Conservation (phyloP, 2,888 invertebrate species). For the Escarpia spicata region DNA sequence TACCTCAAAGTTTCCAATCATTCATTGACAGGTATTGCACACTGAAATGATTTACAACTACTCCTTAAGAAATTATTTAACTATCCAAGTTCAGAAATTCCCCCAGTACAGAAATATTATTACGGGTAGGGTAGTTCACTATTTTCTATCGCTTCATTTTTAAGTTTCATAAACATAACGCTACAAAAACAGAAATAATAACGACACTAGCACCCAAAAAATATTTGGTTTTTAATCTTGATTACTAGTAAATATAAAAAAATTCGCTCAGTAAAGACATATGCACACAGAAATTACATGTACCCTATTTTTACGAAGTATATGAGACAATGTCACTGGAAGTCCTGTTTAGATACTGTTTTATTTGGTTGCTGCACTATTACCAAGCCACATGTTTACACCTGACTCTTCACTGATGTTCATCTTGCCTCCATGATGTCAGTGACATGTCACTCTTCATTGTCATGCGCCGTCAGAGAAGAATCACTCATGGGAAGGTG, state of each 20-base stretch:
- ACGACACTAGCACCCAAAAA: neutral
- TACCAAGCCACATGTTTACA: conserved; percentile 1
- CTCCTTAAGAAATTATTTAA: too few relatives aligned
- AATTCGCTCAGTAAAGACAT: neutral
- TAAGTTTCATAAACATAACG: neutral
- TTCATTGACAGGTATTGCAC: neutral
- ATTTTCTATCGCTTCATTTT: neutral
- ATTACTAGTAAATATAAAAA: neutral
- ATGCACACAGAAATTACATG: neutral
- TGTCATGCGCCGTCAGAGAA: neutral
- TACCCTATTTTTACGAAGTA: neutral
- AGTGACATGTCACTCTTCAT: conserved; percentile 13
- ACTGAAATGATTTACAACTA: neutral
- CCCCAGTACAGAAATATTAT: neutral
- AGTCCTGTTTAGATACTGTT: neutral
- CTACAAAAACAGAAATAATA: neutral
- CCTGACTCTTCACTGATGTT: neutral
- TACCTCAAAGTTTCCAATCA: neutral
- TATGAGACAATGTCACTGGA: neutral
- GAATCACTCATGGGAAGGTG: conserved; percentile 6
- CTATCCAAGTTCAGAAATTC: neutral
- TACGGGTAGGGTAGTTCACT: neutral
- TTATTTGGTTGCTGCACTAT: neutral
- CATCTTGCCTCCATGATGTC: conserved; percentile 8
- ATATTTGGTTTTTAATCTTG: neutral